phyloP scores from a whole-genome alignment of 2,113 vertebrate species.

The Mustela nigripes region DNA sequence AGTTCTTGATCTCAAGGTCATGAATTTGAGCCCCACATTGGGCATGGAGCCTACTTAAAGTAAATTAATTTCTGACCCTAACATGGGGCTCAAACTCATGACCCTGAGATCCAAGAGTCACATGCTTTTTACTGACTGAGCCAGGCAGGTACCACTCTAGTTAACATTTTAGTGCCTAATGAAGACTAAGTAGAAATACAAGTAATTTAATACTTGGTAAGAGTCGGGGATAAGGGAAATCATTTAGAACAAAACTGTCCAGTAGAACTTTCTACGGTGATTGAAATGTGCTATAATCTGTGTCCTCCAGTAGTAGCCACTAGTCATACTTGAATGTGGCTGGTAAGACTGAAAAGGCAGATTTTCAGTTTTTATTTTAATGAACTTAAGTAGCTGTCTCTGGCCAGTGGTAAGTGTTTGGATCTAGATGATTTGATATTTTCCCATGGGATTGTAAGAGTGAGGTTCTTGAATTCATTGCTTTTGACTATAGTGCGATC shows the following conservation, averaged over 20 bases:
- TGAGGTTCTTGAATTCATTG: background rate
- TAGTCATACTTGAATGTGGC: background rate
- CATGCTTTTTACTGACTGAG: background rate
- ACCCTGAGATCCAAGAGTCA: background rate
- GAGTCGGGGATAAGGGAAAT: background rate
- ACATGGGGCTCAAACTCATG: background rate
- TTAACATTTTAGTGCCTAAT: background rate
- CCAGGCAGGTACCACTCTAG: background rate
- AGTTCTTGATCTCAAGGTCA: background rate
- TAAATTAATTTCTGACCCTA: background rate
- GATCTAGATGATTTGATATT: background rate
- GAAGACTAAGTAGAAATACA: slow-evolving; percentile 24
- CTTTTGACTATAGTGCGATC: background rate
- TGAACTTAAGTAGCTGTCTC: background rate
- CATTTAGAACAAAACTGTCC: background rate
- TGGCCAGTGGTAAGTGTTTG: background rate
- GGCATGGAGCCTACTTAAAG: background rate
- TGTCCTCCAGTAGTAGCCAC: background rate
- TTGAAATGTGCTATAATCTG: background rate
- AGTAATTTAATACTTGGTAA: background rate
- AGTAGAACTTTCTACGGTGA: background rate
- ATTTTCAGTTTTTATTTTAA: slow-evolving; percentile 28
- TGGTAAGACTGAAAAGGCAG: background rate
- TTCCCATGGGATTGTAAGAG: background rate
- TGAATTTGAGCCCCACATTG: background rate